phyloP scores from a whole-genome alignment of 2,888 invertebrate genomes.

The Pammene aurita region DNA sequence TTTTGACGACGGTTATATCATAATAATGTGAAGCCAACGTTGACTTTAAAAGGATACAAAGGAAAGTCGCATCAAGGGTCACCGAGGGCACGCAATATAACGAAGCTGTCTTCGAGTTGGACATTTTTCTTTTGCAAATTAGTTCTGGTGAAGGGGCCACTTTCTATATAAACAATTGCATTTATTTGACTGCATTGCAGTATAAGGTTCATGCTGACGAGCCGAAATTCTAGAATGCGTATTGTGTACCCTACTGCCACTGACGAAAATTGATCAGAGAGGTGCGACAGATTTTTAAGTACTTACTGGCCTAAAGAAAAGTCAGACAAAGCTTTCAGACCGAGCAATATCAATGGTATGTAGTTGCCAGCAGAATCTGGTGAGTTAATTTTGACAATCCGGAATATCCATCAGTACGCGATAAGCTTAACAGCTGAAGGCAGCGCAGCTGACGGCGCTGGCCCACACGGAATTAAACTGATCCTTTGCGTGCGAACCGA shows the following conservation, averaged over 20 bases:
- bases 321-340: no score
- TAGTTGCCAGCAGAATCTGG: no score
- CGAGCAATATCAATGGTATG: no score
- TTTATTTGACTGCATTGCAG: constrained; percentile 31
- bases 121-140: constrained; percentile 37
- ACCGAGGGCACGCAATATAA: constrained; percentile 32
- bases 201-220: constrained; percentile 15
- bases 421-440: neutral
- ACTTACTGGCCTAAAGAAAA: no score
- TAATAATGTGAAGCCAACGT: constrained; percentile 19
- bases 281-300: neutral
- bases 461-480: constrained; percentile 32
- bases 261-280: neutral
- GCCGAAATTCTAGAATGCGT: neutral
- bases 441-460: neutral
- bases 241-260: neutral
- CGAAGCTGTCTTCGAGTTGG: constrained; percentile 30
- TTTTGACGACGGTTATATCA: constrained; percentile 23
- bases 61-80: constrained; percentile 38
- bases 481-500: constrained; percentile 63
- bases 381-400: no score
- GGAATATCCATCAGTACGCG: no score
- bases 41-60: constrained; percentile 38
- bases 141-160: constrained; percentile 39
- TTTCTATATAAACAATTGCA: constrained; percentile 41